Percentiles rank a stretch among this genome's conserved stretches.
These are phyloP conservation scores for Poeciliopsis turrubarensis DNA, from an alignment of 2,113 vertebrate species.

Conservation along the genomic window DNA sequence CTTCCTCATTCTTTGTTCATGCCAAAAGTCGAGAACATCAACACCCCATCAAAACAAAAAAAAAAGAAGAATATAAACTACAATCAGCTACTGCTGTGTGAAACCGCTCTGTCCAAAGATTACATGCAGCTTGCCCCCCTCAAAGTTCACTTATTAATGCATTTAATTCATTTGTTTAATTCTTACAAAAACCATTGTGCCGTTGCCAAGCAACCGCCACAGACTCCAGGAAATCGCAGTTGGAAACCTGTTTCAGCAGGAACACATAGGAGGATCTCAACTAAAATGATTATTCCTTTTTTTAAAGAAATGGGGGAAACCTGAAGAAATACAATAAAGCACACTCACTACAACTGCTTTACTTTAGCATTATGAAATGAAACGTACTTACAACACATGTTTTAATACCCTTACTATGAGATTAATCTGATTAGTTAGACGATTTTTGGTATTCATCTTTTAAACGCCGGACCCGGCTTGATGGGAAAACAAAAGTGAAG, in stretches of 20 bases:
- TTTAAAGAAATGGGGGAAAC: no score
- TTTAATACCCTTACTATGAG: neutral
- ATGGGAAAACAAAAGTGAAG: neutral
- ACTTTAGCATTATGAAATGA: neutral
- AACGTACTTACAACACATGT: neutral
- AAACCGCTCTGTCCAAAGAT: neutral
- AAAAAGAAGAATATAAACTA: neutral
- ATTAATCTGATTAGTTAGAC: neutral
- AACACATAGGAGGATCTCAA: slow-evolving; percentile 5
- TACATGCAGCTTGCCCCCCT: neutral
- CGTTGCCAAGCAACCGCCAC: slow-evolving; percentile 12
- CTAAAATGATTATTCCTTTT: slow-evolving; percentile 13
- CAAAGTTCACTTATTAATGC: slow-evolving; percentile 24
- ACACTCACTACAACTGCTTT: neutral
- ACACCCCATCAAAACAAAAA: neutral
- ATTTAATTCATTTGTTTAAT: slow-evolving; percentile 21
- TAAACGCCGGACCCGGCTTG: neutral
- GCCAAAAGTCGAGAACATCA: neutral
- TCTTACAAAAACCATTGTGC: slow-evolving; percentile 6
- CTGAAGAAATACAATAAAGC: no score
- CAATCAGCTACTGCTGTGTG: neutral
- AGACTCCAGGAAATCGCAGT: slow-evolving; percentile 10
- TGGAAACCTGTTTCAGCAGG: slow-evolving; percentile 6
- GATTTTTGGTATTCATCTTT: neutral
- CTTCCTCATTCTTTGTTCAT: neutral